Conservation (phyloP, 2,113 vertebrate species). For the Hyaena hyaena region DNA sequence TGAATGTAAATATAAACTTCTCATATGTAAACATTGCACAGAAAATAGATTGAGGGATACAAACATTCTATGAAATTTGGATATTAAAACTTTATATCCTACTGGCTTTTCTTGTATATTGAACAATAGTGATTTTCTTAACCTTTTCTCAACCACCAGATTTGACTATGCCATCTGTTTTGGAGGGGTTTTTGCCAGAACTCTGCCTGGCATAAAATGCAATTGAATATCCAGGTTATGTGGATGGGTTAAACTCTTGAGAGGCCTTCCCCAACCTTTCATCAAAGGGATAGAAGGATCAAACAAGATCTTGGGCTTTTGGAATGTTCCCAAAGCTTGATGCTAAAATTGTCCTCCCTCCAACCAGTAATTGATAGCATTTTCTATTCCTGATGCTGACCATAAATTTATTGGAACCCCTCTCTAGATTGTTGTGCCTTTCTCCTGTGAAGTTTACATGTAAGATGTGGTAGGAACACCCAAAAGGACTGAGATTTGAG, state of each 20-base stretch:
- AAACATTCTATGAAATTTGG: neutral
- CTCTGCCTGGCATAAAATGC: neutral
- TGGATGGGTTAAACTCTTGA: neutral
- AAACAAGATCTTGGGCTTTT: neutral
- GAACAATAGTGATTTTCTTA: neutral
- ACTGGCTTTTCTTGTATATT: neutral
- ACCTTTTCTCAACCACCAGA: neutral
- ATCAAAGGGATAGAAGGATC: neutral
- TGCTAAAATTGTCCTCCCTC: neutral
- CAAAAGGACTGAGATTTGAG: neutral
- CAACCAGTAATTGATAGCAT: neutral
- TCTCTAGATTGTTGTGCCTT: neutral
- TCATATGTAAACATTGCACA: neutral
- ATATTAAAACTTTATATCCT: neutral
- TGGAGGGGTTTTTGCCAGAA: neutral
- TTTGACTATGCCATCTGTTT: neutral
- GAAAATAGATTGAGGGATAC: neutral
- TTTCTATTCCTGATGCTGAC: neutral
- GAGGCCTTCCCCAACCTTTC: neutral
- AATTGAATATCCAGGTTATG: neutral
- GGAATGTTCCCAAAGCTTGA: neutral
- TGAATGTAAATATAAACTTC: neutral
- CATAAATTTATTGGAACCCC: neutral
- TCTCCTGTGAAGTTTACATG: neutral
- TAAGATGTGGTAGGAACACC: neutral